phyloP scores from a whole-genome alignment of 2,888 invertebrate genomes.

The Oscheius sp. region DNA sequence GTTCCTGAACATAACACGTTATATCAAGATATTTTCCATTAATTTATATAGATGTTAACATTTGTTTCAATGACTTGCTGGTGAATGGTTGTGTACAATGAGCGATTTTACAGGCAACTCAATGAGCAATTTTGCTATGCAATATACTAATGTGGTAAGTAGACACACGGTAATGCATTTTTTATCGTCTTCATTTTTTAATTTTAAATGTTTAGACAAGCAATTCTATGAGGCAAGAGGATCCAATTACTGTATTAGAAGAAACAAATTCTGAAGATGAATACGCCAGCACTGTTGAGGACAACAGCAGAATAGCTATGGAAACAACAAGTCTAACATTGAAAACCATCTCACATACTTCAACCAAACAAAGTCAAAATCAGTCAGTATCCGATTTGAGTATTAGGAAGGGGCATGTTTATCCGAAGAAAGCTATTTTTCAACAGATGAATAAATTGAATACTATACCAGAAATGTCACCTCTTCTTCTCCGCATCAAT shows the following conservation, averaged over 20 bases:
- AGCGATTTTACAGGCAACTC: neutral
- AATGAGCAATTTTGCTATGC: neutral
- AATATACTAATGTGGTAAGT: neutral
- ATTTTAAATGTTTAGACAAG: neutral
- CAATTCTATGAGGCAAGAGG: neutral
- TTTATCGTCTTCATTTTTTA: neutral
- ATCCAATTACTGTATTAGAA: neutral
- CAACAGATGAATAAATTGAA: conserved; percentile 3
- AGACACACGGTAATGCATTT: neutral
- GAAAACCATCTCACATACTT: neutral
- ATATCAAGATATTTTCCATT: neutral
- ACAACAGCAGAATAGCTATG: neutral
- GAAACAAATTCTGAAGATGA: conserved; percentile 9
- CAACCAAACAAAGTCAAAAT: neutral
- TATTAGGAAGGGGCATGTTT: neutral
- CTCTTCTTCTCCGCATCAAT: conserved; percentile 19
- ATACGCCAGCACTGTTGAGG: conserved; percentile 17
- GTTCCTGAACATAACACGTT: conserved; percentile 77
- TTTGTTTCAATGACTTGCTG: neutral
- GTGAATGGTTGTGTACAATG: neutral
- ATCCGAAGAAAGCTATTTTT: neutral
- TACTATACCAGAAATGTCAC: conserved; percentile 1
- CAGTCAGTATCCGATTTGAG: neutral
- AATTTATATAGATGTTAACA: neutral
- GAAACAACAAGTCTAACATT: neutral